A percentile compares a stretch with the other conserved stretches of the same genome.
Evolutionary conservation across 2,888 invertebrate species (phyloP).

Genomic region (Diarsia dahlii): DNA sequence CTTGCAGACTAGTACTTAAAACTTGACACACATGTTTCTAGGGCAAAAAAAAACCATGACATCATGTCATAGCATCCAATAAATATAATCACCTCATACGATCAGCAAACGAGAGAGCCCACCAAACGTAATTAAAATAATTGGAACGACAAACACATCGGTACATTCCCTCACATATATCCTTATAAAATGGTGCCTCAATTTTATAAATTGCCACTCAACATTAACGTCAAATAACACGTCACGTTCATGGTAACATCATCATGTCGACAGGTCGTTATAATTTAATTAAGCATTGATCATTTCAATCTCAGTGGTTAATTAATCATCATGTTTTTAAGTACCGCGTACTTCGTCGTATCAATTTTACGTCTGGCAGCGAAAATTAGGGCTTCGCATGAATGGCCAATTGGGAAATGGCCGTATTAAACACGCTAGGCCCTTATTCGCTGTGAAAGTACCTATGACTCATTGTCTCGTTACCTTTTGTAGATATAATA

Average conservation of each 20-base stretch:
- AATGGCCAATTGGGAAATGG: background rate
- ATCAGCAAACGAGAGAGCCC: constrained; percentile 41
- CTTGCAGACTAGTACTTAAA: background rate
- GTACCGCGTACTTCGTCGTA: constrained; percentile 22
- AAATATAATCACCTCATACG: constrained; percentile 39
- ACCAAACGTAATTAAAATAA: constrained; percentile 59
- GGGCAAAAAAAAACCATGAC: background rate
- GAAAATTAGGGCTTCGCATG: background rate
- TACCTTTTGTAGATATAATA: background rate
- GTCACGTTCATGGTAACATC: constrained; percentile 52
- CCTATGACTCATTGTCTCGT: background rate
- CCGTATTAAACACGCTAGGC: constrained; percentile 13
- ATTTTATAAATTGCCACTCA: constrained; percentile 58
- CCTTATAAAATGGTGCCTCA: constrained; percentile 37
- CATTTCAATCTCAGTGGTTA: constrained; percentile 50
- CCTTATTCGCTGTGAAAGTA: constrained; percentile 1
- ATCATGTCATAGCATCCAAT: constrained; percentile 21
- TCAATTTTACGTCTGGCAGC: constrained; percentile 4
- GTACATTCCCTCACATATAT: constrained; percentile 35
- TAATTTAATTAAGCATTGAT: constrained; percentile 61
- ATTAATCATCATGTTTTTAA: constrained; percentile 51
- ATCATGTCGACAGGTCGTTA: constrained; percentile 54
- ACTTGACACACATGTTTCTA: background rate
- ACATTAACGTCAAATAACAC: constrained; percentile 56
- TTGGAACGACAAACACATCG: constrained; percentile 52